Evolutionary conservation across 2,888 invertebrate genomes (phyloP), one percentile per base, ranked within the genome.

Genomic region (Notodonta ziczac): DNA sequence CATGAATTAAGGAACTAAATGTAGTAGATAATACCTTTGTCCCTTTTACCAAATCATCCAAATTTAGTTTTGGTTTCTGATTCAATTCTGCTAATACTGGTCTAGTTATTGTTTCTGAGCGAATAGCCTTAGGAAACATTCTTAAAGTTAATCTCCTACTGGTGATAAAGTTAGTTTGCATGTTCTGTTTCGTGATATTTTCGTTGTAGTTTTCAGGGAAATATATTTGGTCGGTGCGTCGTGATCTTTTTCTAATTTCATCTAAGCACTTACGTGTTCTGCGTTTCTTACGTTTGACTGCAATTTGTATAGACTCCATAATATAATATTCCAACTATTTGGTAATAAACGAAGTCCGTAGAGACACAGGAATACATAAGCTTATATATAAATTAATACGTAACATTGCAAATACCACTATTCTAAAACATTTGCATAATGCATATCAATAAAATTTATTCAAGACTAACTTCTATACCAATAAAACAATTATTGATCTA

Each of bases 51-150:
- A 68, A 61, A 60, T 73, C 68, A 53, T 66, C 50, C 16, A 66
- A 68, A 57, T 69, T 65, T 39, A 67, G 44, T 44, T 65, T 69
- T 16, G 61, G 56, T 60, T 77, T 78, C 44, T 77, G 70, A 69
- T 79, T 79, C 16, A 76, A 77, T 66, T 83, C 78, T 66, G 74
- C 68, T 57, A 85, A 68, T 32, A 74, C 52, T 40, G 85, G 75
- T 63, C 93, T 84, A 16, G 87, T 90, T 63, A 90, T 78, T 44
- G 90, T 92, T 81, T 90, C 86, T 13, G 93, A 91, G 69, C 78
- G 75, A 61, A 91, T 77, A 35, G 87, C 83, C 69, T 89, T 92
- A 16, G 86, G 84, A 69, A 89, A 86, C 75, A 87, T 81, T 57
- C 80, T 76, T 63, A 92, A 76, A 62, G 90, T 91, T 63, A 92